Evolutionary conservation across 2,113 vertebrate genomes (phyloP).

Genomic region (Toxotes jaculatrix): DNA sequence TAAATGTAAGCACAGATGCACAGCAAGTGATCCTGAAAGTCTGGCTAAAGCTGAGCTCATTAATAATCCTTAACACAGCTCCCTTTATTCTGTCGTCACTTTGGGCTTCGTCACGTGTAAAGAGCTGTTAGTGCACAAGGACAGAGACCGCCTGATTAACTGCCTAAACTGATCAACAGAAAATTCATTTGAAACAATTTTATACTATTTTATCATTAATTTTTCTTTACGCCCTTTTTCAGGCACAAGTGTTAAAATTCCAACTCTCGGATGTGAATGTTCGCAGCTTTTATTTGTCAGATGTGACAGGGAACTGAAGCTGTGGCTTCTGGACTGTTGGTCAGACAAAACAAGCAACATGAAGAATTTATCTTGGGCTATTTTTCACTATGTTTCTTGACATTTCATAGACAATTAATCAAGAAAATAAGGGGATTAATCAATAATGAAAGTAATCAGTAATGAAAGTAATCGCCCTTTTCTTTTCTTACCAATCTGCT

Average conservation of each 20-base stretch:
- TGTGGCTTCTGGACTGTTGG: not conserved
- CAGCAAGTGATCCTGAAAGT: not conserved
- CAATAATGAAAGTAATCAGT: not conserved
- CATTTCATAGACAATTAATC: no score
- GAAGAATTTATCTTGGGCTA: no score
- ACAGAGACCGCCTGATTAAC: no score
- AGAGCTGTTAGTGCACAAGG: not conserved
- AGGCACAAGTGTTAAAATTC: not conserved
- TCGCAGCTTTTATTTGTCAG: not conserved
- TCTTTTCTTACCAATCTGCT: not conserved
- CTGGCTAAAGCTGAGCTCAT: conserved; percentile 30
- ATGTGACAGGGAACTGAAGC: not conserved
- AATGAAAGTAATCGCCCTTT: not conserved
- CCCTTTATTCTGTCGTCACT: conserved; percentile 13
- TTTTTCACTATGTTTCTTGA: no score
- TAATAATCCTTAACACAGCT: conserved; percentile 41
- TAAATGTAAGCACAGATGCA: conserved; percentile 48
- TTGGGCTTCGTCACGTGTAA: not conserved
- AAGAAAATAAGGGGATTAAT: not conserved
- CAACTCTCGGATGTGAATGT: not conserved
- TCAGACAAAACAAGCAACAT: not conserved
- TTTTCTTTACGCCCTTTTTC: no score
- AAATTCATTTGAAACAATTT: not conserved
- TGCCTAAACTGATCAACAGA: not conserved
- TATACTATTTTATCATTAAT: no score